phyloP scores from a whole-genome alignment of 1,140 invertebrate species.

The Sycophila sp. region DNA sequence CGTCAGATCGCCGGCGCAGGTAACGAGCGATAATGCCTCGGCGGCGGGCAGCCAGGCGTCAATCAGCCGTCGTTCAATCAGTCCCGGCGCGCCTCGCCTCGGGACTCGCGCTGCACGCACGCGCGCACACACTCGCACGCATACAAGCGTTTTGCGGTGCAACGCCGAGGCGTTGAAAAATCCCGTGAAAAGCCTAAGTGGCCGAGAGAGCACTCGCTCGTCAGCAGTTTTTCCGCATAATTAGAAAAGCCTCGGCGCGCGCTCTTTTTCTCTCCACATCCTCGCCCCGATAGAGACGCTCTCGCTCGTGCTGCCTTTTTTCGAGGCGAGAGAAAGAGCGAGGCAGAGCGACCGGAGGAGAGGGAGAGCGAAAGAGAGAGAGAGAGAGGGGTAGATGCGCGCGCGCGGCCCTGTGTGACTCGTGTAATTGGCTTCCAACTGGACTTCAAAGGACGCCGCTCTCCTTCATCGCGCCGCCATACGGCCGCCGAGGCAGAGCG shows the following conservation, averaged over 20 bases:
- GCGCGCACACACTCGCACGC: not conserved
- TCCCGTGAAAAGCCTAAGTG: not conserved
- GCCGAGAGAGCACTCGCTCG: too few species aligned
- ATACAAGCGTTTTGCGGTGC: not conserved
- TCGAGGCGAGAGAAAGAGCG: constrained; percentile 38
- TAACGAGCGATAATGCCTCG: constrained; percentile 16
- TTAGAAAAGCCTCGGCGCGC: too few species aligned
- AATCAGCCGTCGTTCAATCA: constrained; percentile 31
- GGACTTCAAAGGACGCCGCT: constrained; percentile 67
- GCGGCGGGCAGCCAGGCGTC: constrained; percentile 16
- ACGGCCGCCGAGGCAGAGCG: constrained; percentile 50
- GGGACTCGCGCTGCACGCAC: not conserved
- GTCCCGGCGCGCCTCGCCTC: not conserved
- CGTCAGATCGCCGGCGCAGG: not conserved
- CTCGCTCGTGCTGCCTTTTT: constrained; percentile 53
- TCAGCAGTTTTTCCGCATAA: not conserved
- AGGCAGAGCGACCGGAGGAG: constrained; percentile 35
- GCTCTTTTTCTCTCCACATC: too few species aligned
- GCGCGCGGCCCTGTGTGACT: constrained; percentile 66
- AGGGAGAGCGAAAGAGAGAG: constrained; percentile 25
- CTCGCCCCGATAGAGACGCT: constrained; percentile 55
- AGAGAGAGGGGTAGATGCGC: constrained; percentile 39
- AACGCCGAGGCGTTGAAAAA: not conserved
- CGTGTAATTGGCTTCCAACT: constrained; percentile 69
- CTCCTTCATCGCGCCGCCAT: constrained; percentile 66